Conservation (phyloP, 2,797 vertebrate genomes). For the Gallirallus australis region DNA sequence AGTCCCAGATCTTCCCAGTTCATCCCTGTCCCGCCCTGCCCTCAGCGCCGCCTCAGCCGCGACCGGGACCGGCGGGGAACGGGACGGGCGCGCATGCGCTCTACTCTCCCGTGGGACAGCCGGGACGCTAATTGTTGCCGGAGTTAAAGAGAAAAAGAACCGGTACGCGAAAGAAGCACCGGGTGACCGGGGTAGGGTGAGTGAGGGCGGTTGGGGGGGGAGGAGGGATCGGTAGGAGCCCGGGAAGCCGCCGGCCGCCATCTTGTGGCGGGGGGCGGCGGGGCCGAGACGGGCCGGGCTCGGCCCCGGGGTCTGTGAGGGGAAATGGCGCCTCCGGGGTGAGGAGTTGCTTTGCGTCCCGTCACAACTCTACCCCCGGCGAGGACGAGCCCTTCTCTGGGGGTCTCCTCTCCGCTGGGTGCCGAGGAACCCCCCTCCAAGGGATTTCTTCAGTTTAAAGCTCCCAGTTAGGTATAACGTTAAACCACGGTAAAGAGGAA, state of each 20-base stretch:
- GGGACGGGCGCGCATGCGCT: conserved; percentile 10
- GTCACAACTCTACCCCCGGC: background rate
- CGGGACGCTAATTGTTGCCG: background rate
- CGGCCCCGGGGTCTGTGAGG: background rate
- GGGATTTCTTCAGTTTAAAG: background rate
- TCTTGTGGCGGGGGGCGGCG: background rate
- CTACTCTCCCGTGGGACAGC: background rate
- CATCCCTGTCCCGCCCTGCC: background rate
- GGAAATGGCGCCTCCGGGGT: background rate
- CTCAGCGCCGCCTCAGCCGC: background rate
- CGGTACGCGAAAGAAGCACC: background rate
- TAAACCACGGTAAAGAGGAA: rapidly evolving
- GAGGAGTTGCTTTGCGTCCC: background rate
- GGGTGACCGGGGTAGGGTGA: background rate
- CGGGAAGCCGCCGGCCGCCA: background rate
- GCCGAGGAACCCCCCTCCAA: background rate
- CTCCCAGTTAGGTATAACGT: background rate
- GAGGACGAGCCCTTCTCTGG: background rate
- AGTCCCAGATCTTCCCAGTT: too few relatives aligned
- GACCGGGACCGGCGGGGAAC: background rate
- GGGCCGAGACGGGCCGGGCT: background rate
- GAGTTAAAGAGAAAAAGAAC: background rate
- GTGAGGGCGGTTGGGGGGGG: background rate
- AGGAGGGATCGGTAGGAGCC: background rate
- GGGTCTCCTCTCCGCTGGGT: background rate